Conservation (phyloP, 2,113 vertebrate species). For the Lontra canadensis region DNA sequence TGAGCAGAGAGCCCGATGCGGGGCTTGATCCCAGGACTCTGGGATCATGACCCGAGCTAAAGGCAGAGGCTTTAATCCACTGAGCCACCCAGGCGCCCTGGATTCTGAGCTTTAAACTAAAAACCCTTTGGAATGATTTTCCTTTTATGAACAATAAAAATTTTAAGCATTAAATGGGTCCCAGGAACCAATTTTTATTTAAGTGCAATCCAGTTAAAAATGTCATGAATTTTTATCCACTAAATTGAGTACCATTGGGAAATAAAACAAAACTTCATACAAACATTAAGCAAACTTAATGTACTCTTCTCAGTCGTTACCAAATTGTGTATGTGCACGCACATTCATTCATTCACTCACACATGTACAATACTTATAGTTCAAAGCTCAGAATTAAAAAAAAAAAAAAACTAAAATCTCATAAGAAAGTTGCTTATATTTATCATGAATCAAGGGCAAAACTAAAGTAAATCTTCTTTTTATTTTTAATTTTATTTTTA, state of each 20-base stretch:
- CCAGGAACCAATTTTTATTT: conserved; percentile 28
- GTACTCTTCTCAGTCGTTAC: background rate
- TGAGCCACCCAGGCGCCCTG: no score
- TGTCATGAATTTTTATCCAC: conserved; percentile 38
- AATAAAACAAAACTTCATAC: conserved; percentile 13
- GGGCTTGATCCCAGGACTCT: no score
- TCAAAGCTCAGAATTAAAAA: background rate
- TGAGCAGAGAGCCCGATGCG: no score
- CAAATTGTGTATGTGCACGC: background rate
- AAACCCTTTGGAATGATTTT: conserved; percentile 45
- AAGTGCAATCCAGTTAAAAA: conserved; percentile 18
- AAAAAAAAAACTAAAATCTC: background rate
- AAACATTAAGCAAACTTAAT: background rate
- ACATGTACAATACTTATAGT: background rate
- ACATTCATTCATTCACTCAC: background rate
- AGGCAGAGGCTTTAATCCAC: no score
- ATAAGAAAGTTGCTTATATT: background rate
- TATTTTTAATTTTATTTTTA: background rate
- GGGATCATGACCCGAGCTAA: no score
- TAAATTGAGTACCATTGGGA: background rate
- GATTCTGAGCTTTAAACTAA: background rate
- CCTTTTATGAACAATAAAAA: conserved; percentile 34
- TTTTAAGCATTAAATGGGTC: background rate
- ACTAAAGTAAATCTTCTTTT: background rate
- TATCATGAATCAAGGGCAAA: background rate